Conservation (phyloP, 1,140 invertebrate species). For the Popillia japonica region DNA sequence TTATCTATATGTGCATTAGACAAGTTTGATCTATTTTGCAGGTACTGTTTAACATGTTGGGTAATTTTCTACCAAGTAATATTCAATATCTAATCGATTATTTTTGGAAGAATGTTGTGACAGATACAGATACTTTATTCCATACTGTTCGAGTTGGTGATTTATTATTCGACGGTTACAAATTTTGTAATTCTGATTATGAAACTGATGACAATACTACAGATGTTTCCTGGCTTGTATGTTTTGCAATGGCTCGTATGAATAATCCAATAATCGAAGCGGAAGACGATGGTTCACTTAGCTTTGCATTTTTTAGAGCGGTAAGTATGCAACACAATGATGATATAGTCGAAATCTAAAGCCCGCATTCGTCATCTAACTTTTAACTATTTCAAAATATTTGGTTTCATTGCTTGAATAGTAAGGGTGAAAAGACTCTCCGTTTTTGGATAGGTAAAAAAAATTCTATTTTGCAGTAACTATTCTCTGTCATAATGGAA, state of each 20-base stretch:
- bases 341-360: background rate
- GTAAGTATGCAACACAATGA: slow-evolving; percentile 25
- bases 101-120: slow-evolving; percentile 1
- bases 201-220: slow-evolving; percentile 1
- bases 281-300: slow-evolving; percentile 39
- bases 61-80: background rate
- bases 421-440: too few species aligned
- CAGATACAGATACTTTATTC: slow-evolving; percentile 21
- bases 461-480: too few species aligned
- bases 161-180: slow-evolving; percentile 36
- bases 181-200: slow-evolving; percentile 37
- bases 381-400: too few species aligned
- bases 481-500: too few species aligned
- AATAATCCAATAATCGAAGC: slow-evolving; percentile 22
- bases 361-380: background rate
- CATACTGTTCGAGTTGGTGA: slow-evolving; percentile 22
- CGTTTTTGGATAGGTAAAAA: too few species aligned
- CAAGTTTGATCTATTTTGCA: background rate
- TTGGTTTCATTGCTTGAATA: too few species aligned
- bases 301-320: slow-evolving; percentile 39
- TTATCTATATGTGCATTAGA: too few species aligned
- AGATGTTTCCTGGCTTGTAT: slow-evolving; percentile 21
- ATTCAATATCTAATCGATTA: background rate
- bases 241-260: slow-evolving; percentile 33
- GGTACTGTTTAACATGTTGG: slow-evolving; percentile 3